Base-by-base conservation (phyloP, 2,797 vertebrate genomes). In the Pseudochromis fuscus region DNA sequence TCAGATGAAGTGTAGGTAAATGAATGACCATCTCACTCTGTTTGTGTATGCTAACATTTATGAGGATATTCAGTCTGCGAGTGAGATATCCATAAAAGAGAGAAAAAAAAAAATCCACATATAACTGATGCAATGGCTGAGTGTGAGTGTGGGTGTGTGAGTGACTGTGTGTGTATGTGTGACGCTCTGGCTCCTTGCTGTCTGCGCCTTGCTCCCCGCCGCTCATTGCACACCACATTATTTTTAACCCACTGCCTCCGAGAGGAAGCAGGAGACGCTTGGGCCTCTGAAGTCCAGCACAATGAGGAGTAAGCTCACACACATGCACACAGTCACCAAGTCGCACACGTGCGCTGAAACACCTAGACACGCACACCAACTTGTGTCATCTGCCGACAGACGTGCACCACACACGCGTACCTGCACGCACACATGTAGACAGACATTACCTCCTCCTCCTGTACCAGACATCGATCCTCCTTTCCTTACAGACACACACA, bases 241-340 rank as follows among this genome's bases (percentile, higher is more conserved):
- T 95, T 95, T 95, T 95, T 94, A 95, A 94, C 94, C 92, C 89
- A 87, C 93, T 92, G 91, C 91, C 89, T 94, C 88, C 77, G 75
- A 92, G 88, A 93, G 93, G 93, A 94, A 94, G 90, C 88, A 82
- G 87, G 88, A 90, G 90, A 91, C 79, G 83, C 88, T 88, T 77
- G 76, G 89, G 91, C 89, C 91, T 94, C 93, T 94, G 92, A 93
- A 94, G 92, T 93, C 87, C 86, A 91, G 89, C 88, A 94, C 92
- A 94, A 93, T 94, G 88, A 92, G 84, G 75, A 89, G 81, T 84
- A 82, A 55, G 82, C 87, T 79, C 86, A 64, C 86, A 86, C 84
- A 85, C 85, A 87, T 38, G 59, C 59, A 90, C 81, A 82, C 87
- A 86, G 70, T 77, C 83, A 72, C 72, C n/a, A 11, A 89, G 86